Evolutionary conservation across 2,888 invertebrate genomes (phyloP).

Genomic region (Heliconius sara): DNA sequence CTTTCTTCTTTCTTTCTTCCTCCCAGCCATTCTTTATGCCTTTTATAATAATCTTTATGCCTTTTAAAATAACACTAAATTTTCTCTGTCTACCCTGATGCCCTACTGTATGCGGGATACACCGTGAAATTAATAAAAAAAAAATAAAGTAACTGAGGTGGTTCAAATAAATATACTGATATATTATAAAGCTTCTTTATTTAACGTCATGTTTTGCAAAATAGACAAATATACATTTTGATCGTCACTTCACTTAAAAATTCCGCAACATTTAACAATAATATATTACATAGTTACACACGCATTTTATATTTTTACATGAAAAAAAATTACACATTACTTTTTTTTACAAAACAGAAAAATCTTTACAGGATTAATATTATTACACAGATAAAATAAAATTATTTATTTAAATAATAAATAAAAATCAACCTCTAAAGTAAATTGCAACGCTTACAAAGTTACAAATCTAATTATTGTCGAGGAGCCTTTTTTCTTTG

Average conservation of each 20-base stretch:
- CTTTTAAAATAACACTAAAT: too few species aligned
- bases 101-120: too few species aligned
- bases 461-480: slow-evolving; percentile 67
- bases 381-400: slow-evolving; percentile 24
- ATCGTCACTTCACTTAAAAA: slow-evolving; percentile 79
- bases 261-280: slow-evolving; percentile 81
- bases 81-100: too few species aligned
- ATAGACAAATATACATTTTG: slow-evolving; percentile 82
- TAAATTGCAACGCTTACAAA: slow-evolving; percentile 40
- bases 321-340: slow-evolving; percentile 35
- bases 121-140: too few species aligned
- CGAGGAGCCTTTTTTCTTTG: slow-evolving; percentile 57
- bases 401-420: not conserved
- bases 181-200: slow-evolving; percentile 81
- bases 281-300: slow-evolving; percentile 74
- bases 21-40: too few species aligned
- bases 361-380: slow-evolving; percentile 31
- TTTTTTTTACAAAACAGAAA: slow-evolving; percentile 28
- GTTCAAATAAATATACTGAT: not conserved
- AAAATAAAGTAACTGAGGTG: not conserved
- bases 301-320: slow-evolving; percentile 50
- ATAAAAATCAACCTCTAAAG: slow-evolving; percentile 18
- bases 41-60: too few species aligned
- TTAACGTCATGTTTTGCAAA: slow-evolving; percentile 84
- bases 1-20: too few species aligned